Evolutionary conservation across 2,113 vertebrate genomes (phyloP), one percentile per base, ranked within the genome.

Genomic region (Carassius auratus): DNA sequence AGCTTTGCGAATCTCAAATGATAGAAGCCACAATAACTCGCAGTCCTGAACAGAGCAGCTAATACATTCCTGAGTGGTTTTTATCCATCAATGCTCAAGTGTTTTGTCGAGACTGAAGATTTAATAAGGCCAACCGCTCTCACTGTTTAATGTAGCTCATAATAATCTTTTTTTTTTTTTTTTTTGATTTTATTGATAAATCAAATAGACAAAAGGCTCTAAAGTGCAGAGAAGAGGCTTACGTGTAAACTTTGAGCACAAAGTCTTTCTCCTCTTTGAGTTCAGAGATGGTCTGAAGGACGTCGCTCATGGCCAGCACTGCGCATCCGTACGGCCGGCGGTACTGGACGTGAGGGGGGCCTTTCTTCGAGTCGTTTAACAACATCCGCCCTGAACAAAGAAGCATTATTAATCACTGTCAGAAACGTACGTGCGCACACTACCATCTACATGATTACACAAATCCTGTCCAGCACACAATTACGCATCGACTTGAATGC

Each of bases 211-310:
- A 6, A 81, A 48, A 48, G 59, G 23, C n/a, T 64, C 17, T 45
- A 9, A 79, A 85, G 9, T 14, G 66, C 10, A 89, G 0, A 52
- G 9, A 19, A 55, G 87, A 48, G 59, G 96, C 98, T 95, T 92
- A 99, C 98, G 95, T 99, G 95, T 99, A 99, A 90, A 99, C 97
- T 91, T 99, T 99, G 71, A 99, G 97, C 83, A 98, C 97, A 88
- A 99, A 99, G 92, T 99, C 98, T 81, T 98, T 99, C 89, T 99
- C 98, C 84, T 99, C 98, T 84, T 97, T 97, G 42, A 98, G 94
- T 76, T 99, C 98, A 0, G 97, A 94, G 90, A 98, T 96, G 42
- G 97, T 97, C 88, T 98, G 97, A 38, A 99, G 95, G 42, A 97
- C 96, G 36, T 99, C 98, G 87, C 97, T 95, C 92, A 99, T 95